Conservation (phyloP, 2,797 vertebrate species). For the Dipus sagitta region DNA sequence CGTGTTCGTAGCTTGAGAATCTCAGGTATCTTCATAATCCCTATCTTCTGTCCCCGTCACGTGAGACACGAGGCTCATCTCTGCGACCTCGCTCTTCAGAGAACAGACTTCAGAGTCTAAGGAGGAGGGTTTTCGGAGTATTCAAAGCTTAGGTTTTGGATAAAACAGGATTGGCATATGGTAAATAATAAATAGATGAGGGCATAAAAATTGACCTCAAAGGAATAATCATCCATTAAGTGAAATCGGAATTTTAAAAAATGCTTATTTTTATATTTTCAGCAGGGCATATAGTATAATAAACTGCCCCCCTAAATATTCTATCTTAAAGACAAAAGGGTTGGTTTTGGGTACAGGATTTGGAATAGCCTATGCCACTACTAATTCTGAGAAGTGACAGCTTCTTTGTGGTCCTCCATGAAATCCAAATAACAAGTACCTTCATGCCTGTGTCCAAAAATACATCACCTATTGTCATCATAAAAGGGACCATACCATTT, state of each 20-base stretch:
- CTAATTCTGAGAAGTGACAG: not conserved
- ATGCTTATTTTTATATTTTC: conserved; percentile 20
- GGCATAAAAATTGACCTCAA: conserved; percentile 37
- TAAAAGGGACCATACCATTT: not conserved
- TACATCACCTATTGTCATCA: not conserved
- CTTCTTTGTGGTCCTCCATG: not conserved
- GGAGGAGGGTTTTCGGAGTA: not conserved
- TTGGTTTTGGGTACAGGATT: not conserved
- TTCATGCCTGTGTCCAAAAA: not conserved
- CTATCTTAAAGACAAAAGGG: conserved; percentile 23
- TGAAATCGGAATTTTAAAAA: conserved; percentile 30
- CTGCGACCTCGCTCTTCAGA: not conserved
- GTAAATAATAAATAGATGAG: conserved; percentile 20
- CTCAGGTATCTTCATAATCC: not conserved
- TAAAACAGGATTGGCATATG: not conserved
- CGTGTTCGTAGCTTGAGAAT: not conserved
- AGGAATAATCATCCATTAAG: conserved; percentile 22
- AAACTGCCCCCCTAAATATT: not conserved
- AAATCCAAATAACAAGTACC: conserved; percentile 25
- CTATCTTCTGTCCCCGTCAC: not conserved
- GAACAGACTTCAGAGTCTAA: not conserved
- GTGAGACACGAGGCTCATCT: not conserved
- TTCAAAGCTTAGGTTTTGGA: not conserved
- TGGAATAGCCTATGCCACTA: not conserved
- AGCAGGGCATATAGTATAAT: not conserved